Evolutionary conservation across 1,140 invertebrate genomes (phyloP), one percentile per base, ranked within the genome.

Genomic region (Agrypnia vestita): DNA sequence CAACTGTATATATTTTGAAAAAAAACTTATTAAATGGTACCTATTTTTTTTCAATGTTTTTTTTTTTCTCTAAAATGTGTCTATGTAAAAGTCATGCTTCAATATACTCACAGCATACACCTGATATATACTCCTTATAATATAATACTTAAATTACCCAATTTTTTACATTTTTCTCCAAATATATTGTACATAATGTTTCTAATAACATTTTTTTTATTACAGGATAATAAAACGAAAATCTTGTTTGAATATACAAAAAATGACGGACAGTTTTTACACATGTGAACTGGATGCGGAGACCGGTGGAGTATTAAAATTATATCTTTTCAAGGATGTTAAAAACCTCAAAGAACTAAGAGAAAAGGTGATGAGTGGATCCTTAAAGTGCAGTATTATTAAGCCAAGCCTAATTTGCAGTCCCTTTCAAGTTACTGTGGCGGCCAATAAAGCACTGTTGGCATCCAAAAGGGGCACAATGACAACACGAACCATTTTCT

Each of bases 391-490:
- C 84, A 90, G 91, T 53, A 85, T 93, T 0, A 87, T 94, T 19
- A 94, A 94, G 85, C 90, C 92, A 0, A 85, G 84, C 51, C 85
- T 94, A 43, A 91, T 95, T 79, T 82, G 91, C 6, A 91, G 94
- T 86, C 88, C 91, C 9, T 92, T 94, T 83, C 94, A 95, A 90
- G 84, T 94, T 1, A 87, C 88, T 4, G 89, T 94, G 0, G 93
- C 94, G 4, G 92, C 92, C 0, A 94, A 94, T 83, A 93, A 92
- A 86, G 93, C 94, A n/a, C 87, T 89, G 0, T 79, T 91, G 1
- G 88, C 89, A 10, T 86, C 90, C 71, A 91, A 90, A 76, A 85
- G 86, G 11, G 84, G 84, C 10, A 87, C 84, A 73, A 86, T 94
- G 84, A 91, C 90, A 0, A 95, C 94, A 3, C 92, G 90, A 84